Base-by-base conservation (phyloP, 2,888 invertebrate species). In the Plagiodera versicolora region DNA sequence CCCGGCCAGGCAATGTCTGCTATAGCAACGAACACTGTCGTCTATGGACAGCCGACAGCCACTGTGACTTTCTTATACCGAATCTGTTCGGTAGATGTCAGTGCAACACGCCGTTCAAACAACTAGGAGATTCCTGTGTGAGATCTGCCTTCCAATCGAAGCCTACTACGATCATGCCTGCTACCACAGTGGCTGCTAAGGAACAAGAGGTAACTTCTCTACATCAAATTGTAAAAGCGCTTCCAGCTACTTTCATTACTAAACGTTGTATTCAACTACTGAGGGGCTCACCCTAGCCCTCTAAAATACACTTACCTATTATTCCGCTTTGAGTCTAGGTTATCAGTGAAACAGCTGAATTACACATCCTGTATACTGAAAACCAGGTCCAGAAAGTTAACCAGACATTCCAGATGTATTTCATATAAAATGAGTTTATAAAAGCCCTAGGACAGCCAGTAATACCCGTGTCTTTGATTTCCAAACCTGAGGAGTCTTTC, bases 1-100 rank as follows among this genome's bases (percentile, higher is more conserved):
- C 94, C 17, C 87, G 88, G 74, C 88, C 92, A 30, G 92, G 93
- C 59, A 90, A 92, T 71, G 91, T 94, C 39, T 95, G 95, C 79
- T 93, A 94, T 81, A 93, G 91, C 75, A 91, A 94, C 78, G 89
- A 90, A 63, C 95, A 95, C 78, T 95, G 95, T 77, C 87, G 89
- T 63, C 85, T 94, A 74, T 92, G 90, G 86, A 91, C 92, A 71
- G 85, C 85, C 64, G 88, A 91, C 75, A 92, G 92, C 66, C 91
- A 92, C 74, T 95, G 95, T 74, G 93, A 94, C 79, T 95, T 92
- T 77, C 85, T 94, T 54, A 93, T 95, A 69, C 92, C 93, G 24
- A 92, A 94, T 78, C 85, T 95, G 10, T 94, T 94, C 76, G 95
- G 95, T 50, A 86, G 92, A 74, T 95, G 95, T 74, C 88, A 90